phyloP scores from a whole-genome alignment of 2,888 invertebrate species.

The Zeuzera pyrina region DNA sequence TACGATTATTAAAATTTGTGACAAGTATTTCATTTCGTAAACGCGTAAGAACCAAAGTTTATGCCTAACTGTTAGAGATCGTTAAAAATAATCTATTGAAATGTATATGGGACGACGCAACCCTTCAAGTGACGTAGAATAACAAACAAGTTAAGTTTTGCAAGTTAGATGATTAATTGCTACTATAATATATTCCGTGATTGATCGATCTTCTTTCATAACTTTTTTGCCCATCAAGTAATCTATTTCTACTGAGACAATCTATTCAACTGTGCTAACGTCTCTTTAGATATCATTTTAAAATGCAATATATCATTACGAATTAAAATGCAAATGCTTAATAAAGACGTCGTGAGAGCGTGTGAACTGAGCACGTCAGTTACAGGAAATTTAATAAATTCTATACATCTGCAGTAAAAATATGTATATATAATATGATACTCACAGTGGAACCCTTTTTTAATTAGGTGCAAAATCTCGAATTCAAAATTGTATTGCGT shows the following conservation, averaged over 20 bases:
- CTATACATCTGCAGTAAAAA: too few relatives aligned
- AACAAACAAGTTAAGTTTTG: constrained; percentile 27
- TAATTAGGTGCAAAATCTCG: constrained; percentile 55
- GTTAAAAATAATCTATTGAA: background rate
- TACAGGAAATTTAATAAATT: too few relatives aligned
- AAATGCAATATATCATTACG: constrained; percentile 51
- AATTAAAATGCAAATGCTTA: constrained; percentile 41
- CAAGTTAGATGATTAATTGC: constrained; percentile 61
- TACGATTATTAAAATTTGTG: too few relatives aligned
- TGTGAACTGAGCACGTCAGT: constrained; percentile 30
- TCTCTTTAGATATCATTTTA: constrained; percentile 44
- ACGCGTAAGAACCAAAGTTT: background rate
- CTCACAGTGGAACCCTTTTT: constrained; percentile 24
- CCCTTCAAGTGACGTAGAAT: constrained; percentile 37
- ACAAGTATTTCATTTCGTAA: background rate
- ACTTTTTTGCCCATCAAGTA: constrained; percentile 23
- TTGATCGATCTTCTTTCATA: constrained; percentile 48
- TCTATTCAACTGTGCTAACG: constrained; percentile 35
- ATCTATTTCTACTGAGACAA: constrained; percentile 21
- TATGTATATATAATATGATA: background rate
- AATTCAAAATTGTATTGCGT: constrained; percentile 31
- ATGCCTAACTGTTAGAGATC: background rate
- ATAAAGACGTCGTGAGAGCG: constrained; percentile 27
- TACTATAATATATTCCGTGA: constrained; percentile 37
- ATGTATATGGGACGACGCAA: constrained; percentile 20